phyloP scores from a whole-genome alignment of 2,113 vertebrate genomes.

The Gymnogyps californianus region DNA sequence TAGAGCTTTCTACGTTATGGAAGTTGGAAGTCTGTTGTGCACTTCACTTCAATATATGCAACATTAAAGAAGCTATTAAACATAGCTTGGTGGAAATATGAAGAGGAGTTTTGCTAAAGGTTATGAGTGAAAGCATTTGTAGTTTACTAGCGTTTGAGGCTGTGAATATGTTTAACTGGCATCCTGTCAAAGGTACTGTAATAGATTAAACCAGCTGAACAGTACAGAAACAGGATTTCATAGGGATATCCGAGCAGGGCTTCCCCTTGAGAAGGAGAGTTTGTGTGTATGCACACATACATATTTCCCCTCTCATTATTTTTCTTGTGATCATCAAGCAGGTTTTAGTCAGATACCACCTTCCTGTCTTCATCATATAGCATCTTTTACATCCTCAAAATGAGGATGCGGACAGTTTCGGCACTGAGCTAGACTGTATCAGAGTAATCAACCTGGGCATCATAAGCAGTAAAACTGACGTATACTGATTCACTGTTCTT shows the following conservation, averaged over 20 bases:
- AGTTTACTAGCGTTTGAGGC: not conserved
- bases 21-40: not conserved
- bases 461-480: not conserved
- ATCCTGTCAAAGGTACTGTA: not conserved
- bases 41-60: not conserved
- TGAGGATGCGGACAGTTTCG: not conserved
- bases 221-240: not conserved
- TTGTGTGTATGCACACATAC: not conserved
- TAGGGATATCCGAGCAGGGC: not conserved
- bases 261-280: not conserved
- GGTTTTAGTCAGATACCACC: not conserved
- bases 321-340: not conserved
- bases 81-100: not conserved
- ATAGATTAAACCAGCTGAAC: not conserved
- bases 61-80: not conserved
- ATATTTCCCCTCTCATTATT: not conserved
- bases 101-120: not conserved
- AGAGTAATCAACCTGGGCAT: not conserved
- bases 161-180: not conserved
- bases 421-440: not conserved
- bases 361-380: not conserved
- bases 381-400: not conserved
- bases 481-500: not conserved
- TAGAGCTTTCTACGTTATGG: not conserved
- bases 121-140: not conserved